Conservation (phyloP, 2,888 invertebrate genomes). For the Melangyna quadrimaculata region DNA sequence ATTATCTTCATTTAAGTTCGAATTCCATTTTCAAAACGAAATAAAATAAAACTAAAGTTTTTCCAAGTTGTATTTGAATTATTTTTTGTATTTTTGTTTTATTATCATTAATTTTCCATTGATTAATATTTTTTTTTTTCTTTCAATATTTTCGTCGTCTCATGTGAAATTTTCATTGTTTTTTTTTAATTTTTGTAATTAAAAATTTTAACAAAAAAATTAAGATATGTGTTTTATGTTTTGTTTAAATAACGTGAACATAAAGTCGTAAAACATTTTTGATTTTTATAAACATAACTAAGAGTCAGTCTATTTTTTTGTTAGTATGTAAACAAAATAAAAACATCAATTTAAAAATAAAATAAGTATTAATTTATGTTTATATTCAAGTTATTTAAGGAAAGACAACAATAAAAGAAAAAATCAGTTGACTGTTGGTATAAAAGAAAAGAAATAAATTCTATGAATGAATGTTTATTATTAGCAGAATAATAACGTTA, state of each 20-base stretch:
- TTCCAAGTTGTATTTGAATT: slow-evolving; percentile 48
- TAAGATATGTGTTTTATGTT: slow-evolving; percentile 51
- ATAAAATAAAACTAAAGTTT: slow-evolving; percentile 34
- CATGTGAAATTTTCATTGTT: slow-evolving; percentile 23
- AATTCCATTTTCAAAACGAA: neutral
- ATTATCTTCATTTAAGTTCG: neutral
- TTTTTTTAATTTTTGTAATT: slow-evolving; percentile 41
- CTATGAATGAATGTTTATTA: slow-evolving; percentile 39
- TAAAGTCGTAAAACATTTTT: slow-evolving; percentile 36
- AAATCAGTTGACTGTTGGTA: neutral
- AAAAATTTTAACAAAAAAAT: slow-evolving; percentile 56
- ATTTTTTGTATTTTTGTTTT: slow-evolving; percentile 27
- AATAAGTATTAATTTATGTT: slow-evolving; percentile 40
- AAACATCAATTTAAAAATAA: slow-evolving; percentile 44
- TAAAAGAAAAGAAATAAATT: slow-evolving; percentile 10
- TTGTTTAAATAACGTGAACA: slow-evolving; percentile 37
- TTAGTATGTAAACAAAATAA: slow-evolving; percentile 9
- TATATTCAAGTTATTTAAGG: neutral
- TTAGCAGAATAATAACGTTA: slow-evolving; percentile 20
- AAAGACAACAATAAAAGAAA: neutral
- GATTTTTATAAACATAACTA: slow-evolving; percentile 61
- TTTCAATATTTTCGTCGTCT: slow-evolving; percentile 53
- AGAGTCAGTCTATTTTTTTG: slow-evolving; percentile 68
- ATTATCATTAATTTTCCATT: slow-evolving; percentile 39
- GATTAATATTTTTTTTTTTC: slow-evolving; percentile 44